Evolutionary conservation across 2,113 vertebrate genomes (phyloP), one percentile per base, ranked within the genome.

Genomic region (Sebastes schlegelii): DNA sequence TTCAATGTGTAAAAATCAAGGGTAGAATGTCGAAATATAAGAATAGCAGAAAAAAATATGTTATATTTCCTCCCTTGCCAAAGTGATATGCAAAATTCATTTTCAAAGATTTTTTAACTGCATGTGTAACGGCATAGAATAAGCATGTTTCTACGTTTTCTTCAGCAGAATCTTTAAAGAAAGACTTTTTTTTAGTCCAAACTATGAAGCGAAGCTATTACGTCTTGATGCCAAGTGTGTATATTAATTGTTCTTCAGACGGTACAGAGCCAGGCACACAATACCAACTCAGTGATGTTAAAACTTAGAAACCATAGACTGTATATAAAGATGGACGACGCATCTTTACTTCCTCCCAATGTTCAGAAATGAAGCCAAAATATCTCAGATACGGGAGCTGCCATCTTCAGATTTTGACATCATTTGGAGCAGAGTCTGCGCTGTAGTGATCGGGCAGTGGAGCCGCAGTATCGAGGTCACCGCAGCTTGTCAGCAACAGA

Each of bases 21-120:
- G 87, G 81, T 88, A 90, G 84, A 82, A 85, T 84, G 66, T 74
- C 85, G 58, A 91, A 90, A 66, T 89, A 83, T 86, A 80, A 90
- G 70, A 87, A 43, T 83, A 90, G 75, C 77, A 77, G 82, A 90
- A 93, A 89, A 85, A 88, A 86, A 88, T 43, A 84, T 64, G 40
- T 89, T 84, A 73, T 89, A 89, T 86, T 83, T 90, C 88, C 86
- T 93, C 93, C 91, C 88, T 94, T 92, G 94, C 94, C 93, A 94
- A 95, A 94, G 92, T 94, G 85, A 93, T 94, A 94, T 94, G 92
- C 94, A 94, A 94, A 84, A 80, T 90, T 85, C 1, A 82, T 88
- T 93, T 90, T 88, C 69, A 81, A 85, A 89, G 75, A 78, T 74
- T 77, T 90, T 86, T 80, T 80, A 93, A 86, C 70, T 93, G 95